These are phyloP conservation scores for Ageneiosus marmoratus DNA, from an alignment of 2,113 vertebrate genomes.

Conservation along the genomic window DNA sequence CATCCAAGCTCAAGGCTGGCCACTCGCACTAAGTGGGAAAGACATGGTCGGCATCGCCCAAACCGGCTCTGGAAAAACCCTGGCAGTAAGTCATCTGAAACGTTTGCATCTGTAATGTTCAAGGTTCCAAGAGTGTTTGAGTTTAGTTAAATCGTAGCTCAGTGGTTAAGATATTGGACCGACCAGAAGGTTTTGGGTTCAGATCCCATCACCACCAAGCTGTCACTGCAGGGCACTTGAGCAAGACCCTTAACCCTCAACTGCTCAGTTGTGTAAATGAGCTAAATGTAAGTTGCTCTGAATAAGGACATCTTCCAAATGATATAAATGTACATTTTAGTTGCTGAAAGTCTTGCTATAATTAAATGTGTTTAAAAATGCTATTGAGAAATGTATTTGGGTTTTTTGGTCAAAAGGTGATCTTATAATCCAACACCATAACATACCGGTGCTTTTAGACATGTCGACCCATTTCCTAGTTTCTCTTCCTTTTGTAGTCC, in stretches of 20 bases:
- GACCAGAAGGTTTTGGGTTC: too few species aligned
- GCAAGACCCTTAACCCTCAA: too few species aligned
- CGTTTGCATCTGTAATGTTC: neutral
- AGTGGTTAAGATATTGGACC: too few species aligned
- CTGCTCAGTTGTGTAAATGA: too few species aligned
- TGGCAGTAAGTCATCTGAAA: constrained; percentile 79
- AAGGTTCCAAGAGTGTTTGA: neutral
- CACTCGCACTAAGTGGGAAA: constrained; percentile 90
- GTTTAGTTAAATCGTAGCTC: neutral
- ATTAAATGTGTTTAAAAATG: too few species aligned
- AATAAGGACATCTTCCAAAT: too few species aligned
- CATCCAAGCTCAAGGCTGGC: constrained; percentile 96
- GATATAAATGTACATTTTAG: too few species aligned
- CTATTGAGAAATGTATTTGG: too few species aligned
- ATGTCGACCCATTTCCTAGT: neutral
- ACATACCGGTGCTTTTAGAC: neutral
- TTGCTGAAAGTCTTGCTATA: too few species aligned
- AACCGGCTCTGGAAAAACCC: constrained; percentile 94
- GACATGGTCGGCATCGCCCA: constrained; percentile 99
- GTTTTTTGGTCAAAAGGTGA: neutral
- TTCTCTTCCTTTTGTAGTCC: neutral
- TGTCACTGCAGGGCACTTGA: too few species aligned
- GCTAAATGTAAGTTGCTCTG: too few species aligned
- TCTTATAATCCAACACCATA: neutral
- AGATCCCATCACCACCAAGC: too few species aligned